Conservation (phyloP, 2,888 invertebrate species). For the Crocallis elinguaria region DNA sequence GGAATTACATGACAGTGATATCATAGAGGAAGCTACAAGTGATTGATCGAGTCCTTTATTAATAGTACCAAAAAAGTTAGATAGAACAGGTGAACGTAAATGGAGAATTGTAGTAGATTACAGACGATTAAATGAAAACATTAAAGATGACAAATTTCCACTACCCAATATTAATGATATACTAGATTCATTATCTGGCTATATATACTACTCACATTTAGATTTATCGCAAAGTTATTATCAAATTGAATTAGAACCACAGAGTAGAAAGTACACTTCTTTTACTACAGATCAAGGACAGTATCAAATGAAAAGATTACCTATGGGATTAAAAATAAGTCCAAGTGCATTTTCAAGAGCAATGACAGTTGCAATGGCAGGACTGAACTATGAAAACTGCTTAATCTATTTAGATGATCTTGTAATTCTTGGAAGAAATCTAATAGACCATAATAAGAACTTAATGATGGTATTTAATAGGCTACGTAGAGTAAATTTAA, state of each 20-base stretch:
- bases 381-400: constrained; percentile 11
- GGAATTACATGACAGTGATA: neutral
- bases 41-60: constrained; percentile 6
- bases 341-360: constrained; percentile 5
- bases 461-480: constrained; percentile 12
- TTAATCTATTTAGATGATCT: constrained; percentile 12
- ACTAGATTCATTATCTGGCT: no score
- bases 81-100: constrained; percentile 6
- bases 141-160: no score
- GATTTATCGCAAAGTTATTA: no score
- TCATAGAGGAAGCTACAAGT: neutral
- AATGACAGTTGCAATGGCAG: constrained; percentile 11
- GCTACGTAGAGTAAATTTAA: constrained; percentile 17
- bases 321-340: constrained; percentile 16
- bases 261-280: neutral
- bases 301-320: constrained; percentile 10
- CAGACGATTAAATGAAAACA: no score
- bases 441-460: constrained; percentile 12
- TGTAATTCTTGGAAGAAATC: constrained; percentile 1
- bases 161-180: no score
- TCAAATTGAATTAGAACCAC: neutral
- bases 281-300: neutral
- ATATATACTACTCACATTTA: no score
- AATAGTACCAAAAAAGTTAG: constrained; percentile 15
- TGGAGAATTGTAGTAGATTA: constrained; percentile 22